These are phyloP conservation scores for Acanthisitta chloris DNA, from an alignment of 2,113 vertebrate genomes.

Conservation along the genomic window DNA sequence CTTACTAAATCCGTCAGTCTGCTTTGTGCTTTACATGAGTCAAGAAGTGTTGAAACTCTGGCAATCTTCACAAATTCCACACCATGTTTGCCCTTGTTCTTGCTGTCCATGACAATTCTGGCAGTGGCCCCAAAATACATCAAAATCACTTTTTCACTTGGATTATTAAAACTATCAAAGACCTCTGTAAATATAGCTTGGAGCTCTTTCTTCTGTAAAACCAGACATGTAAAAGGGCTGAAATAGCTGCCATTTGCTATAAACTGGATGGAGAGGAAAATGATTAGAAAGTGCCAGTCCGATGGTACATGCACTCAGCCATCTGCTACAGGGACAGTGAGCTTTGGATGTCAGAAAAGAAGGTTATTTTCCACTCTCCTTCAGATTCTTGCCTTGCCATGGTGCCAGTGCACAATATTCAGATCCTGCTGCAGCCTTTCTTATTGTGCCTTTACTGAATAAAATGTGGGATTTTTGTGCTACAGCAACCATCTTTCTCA, in stretches of 20 bases:
- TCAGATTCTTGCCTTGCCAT: background rate
- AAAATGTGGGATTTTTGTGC: background rate
- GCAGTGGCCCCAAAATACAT: background rate
- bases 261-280: background rate
- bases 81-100: background rate
- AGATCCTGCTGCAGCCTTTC: background rate
- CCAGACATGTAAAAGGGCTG: background rate
- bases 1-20: background rate
- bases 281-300: background rate
- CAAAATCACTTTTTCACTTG: slow-evolving; percentile 4
- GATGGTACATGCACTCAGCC: background rate
- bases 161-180: background rate
- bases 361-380: background rate
- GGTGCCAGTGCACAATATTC: background rate
- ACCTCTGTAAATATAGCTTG: background rate
- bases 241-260: background rate
- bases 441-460: background rate
- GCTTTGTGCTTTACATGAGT: background rate
- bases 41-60: background rate
- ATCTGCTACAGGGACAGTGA: background rate
- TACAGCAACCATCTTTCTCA: background rate
- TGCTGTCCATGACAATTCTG: background rate
- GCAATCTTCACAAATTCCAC: background rate
- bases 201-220: slow-evolving; percentile 23
- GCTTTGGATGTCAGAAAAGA: background rate